Evolutionary conservation across 2,113 vertebrate species (phyloP).

Genomic region (Chascanopsetta lugubris): DNA sequence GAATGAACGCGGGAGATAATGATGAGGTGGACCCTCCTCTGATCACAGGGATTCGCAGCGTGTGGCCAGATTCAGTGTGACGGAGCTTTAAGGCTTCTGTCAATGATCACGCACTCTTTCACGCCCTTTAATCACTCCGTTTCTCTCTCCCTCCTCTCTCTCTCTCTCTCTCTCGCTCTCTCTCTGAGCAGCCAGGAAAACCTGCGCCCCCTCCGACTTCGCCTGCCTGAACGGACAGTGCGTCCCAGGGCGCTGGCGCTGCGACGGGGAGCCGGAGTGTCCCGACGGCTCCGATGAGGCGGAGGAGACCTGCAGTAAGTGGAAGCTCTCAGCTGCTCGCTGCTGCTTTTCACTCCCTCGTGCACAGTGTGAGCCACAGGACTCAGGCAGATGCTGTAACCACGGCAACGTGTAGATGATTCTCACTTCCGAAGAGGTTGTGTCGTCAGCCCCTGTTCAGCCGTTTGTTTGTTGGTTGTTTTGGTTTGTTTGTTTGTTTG

Average conservation of each 20-base stretch:
- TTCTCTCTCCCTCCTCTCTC: slow-evolving; percentile 18
- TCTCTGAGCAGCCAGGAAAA: slow-evolving; percentile 81
- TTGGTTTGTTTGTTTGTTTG: too few relatives aligned
- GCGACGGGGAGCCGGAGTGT: slow-evolving; percentile 94
- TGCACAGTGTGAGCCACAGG: background rate
- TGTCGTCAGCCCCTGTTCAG: too few relatives aligned
- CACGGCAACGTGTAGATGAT: too few relatives aligned
- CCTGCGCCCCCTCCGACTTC: slow-evolving; percentile 90
- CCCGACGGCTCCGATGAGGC: slow-evolving; percentile 92
- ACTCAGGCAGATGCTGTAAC: background rate
- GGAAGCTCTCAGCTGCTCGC: background rate
- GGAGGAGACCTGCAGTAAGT: slow-evolving; percentile 91
- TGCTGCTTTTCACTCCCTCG: background rate
- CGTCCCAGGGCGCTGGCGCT: slow-evolving; percentile 91
- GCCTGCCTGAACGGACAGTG: slow-evolving; percentile 94
- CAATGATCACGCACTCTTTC: slow-evolving; percentile 4
- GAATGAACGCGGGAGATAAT: slow-evolving; percentile 29
- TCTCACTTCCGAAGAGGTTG: too few relatives aligned
- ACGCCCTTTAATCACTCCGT: slow-evolving; percentile 9
- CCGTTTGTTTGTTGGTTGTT: too few relatives aligned
- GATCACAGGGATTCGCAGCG: slow-evolving; percentile 43
- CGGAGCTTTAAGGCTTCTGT: slow-evolving; percentile 1
- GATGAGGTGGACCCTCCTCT: slow-evolving; percentile 22
- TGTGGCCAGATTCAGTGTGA: slow-evolving; percentile 23
- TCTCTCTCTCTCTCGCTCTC: background rate